These are phyloP conservation scores for Hyperopisus bebe DNA, from an alignment of 2,113 vertebrate species.

Conservation along the genomic window DNA sequence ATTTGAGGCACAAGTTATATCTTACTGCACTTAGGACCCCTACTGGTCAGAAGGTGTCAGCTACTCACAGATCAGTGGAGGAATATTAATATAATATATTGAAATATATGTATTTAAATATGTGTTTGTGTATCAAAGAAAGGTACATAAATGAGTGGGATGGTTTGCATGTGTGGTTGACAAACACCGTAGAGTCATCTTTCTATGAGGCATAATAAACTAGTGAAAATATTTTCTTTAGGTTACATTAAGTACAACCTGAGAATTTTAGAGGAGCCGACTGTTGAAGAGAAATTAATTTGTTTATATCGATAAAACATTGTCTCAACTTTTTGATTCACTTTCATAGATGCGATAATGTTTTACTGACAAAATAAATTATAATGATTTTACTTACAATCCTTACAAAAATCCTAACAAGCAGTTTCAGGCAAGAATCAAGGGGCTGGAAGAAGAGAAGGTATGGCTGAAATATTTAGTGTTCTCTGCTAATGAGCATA, in stretches of 20 bases:
- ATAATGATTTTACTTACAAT: not conserved
- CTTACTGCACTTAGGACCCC: not conserved
- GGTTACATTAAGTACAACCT: not conserved
- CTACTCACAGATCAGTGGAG: not conserved
- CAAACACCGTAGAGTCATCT: not conserved
- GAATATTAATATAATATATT: not conserved
- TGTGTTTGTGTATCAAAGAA: not conserved
- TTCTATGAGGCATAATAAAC: not conserved
- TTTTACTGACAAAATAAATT: not conserved
- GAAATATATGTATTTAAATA: not conserved
- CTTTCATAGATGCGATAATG: not conserved
- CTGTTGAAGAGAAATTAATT: not conserved
- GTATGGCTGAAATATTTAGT: constrained; percentile 51
- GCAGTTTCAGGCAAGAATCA: constrained; percentile 77
- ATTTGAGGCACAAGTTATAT: not conserved
- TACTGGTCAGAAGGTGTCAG: not conserved
- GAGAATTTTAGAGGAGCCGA: not conserved
- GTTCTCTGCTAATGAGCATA: not conserved
- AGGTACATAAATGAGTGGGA: not conserved
- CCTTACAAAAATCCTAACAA: constrained; percentile 18
- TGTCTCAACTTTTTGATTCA: not conserved
- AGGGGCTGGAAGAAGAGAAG: constrained; percentile 80
- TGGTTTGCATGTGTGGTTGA: not conserved
- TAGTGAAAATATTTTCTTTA: not conserved
- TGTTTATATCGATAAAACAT: not conserved